phyloP scores from a whole-genome alignment of 2,113 vertebrate genomes.

The Melanerpes aurifrons region DNA sequence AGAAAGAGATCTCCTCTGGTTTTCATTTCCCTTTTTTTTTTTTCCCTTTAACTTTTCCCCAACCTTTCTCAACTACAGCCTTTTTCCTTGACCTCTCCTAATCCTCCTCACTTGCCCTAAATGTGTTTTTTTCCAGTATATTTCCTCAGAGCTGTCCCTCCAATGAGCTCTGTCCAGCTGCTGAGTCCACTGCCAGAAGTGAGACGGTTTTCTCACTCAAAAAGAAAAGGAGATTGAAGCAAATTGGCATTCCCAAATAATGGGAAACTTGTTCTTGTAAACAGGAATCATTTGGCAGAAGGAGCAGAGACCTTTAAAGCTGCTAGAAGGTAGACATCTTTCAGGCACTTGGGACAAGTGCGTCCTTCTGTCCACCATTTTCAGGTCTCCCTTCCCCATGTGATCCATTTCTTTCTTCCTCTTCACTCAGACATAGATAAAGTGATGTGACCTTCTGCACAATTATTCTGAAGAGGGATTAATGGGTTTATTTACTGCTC shows the following conservation, averaged over 20 bases:
- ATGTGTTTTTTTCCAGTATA: neutral
- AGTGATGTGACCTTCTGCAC: slow-evolving; percentile 23
- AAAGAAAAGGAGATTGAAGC: too few species aligned
- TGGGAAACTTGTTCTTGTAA: neutral
- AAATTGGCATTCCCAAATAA: neutral
- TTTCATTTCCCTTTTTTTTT: neutral
- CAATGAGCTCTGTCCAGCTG: slow-evolving; percentile 10
- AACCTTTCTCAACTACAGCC: neutral
- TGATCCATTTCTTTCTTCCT: neutral
- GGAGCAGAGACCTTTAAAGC: neutral
- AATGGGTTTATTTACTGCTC: slow-evolving; percentile 10
- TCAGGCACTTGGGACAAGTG: neutral
- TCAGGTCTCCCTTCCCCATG: neutral
- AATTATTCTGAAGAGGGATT: slow-evolving; percentile 18
- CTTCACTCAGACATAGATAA: neutral
- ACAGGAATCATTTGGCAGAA: neutral
- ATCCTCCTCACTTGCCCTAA: neutral
- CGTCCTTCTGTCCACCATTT: neutral
- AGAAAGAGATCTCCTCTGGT: neutral
- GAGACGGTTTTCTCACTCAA: neutral
- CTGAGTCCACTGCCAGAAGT: neutral
- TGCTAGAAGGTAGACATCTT: neutral
- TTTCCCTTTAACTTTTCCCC: too few species aligned
- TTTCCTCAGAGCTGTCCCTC: neutral
- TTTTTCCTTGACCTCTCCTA: neutral